phyloP scores from a whole-genome alignment of 2,888 invertebrate genomes.

The Omphaloscelis lunosa region DNA sequence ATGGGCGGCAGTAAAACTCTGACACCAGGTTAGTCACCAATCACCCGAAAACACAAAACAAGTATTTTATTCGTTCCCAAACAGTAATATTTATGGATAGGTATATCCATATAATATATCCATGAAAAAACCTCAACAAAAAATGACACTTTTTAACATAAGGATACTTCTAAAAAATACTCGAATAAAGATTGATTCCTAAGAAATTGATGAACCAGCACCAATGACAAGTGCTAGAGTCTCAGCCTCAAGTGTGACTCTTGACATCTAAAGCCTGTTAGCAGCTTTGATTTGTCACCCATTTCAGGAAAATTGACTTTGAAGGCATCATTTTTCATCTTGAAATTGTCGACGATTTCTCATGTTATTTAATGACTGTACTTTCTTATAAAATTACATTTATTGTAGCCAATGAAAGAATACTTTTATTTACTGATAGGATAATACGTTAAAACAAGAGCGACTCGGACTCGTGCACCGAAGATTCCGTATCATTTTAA shows the following conservation, averaged over 20 bases:
- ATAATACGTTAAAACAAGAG: no score
- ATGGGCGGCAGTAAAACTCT: no score
- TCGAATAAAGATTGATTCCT: constrained; percentile 10
- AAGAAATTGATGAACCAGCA: constrained; percentile 48
- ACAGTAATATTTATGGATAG: background rate
- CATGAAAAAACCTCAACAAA: background rate
- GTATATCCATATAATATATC: background rate
- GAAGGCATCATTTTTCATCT: constrained; percentile 1
- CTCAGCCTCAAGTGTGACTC: constrained; percentile 38
- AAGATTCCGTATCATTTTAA: no score
- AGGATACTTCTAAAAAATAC: background rate
- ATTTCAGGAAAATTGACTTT: constrained; percentile 36
- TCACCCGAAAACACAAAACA: no score
- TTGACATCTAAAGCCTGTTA: constrained; percentile 36
- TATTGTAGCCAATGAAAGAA: background rate
- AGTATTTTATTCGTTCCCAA: background rate
- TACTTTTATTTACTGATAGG: background rate
- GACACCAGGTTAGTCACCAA: no score
- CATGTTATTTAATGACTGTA: background rate
- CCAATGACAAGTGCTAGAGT: constrained; percentile 40
- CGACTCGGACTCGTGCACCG: no score
- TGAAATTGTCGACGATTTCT: constrained; percentile 2
- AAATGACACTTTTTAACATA: background rate
- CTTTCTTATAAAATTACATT: background rate
- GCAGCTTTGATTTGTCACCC: constrained; percentile 45